Evolutionary conservation across 1,140 invertebrate genomes (phyloP).

Genomic region (Ladona fulva): DNA sequence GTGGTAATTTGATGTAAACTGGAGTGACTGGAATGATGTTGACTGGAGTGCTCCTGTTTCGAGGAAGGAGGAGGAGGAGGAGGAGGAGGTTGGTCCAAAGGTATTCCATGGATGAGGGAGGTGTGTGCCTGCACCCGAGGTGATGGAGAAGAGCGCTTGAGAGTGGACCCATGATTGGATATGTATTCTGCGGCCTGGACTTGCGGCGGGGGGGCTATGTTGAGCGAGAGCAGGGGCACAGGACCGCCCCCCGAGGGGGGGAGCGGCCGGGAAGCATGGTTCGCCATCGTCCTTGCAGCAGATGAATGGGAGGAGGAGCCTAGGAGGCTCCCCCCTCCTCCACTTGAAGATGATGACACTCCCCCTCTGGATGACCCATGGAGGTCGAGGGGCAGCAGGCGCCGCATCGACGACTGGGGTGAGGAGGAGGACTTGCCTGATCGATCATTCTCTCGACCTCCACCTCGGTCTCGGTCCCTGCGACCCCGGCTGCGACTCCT

Average conservation of each 20-base stretch:
- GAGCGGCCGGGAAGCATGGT: constrained; percentile 4
- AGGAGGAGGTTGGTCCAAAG: background rate
- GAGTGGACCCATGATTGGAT: background rate
- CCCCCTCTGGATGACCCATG: background rate
- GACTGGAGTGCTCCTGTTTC: background rate
- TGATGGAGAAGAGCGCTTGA: background rate
- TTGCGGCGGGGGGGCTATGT: background rate
- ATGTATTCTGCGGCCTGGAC: background rate
- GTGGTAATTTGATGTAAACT: background rate
- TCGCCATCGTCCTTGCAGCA: background rate
- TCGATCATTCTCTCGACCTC: constrained; percentile 7
- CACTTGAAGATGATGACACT: background rate
- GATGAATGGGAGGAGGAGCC: background rate
- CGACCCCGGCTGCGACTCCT: background rate
- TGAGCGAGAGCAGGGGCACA: constrained; percentile 5
- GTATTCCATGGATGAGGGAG: background rate
- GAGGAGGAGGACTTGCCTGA: constrained; percentile 1
- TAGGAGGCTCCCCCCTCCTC: background rate
- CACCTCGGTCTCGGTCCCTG: background rate
- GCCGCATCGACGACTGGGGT: background rate
- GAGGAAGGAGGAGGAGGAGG: background rate
- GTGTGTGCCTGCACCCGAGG: background rate
- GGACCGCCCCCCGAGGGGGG: constrained; percentile 1
- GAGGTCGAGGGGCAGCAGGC: background rate
- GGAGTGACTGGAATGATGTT: background rate